Base-by-base conservation (phyloP, 2,888 invertebrate genomes). In the Pegoplata infirma region DNA sequence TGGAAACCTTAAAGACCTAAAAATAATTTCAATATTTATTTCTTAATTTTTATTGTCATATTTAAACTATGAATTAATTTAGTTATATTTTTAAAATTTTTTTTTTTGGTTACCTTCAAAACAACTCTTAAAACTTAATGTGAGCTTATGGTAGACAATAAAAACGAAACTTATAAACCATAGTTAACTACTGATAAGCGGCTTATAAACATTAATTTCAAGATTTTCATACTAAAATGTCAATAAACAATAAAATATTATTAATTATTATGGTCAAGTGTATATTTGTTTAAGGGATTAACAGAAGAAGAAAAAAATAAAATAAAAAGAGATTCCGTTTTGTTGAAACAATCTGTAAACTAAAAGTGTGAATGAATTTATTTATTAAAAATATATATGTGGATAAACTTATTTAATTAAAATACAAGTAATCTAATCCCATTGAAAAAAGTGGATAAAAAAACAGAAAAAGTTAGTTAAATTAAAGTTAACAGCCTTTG, bases 121-220 rank as follows among this genome's bases (percentile, higher is more conserved):
- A 12, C 12, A 5, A 25, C 3, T 40, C 36, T 1, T 40, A 40
- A 40, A 40, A 40, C 36, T 40, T 40, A 40, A n/a, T n/a, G 36
- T 12, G 4, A 36, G 1, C 3, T 36, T 4, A 12, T 36, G 1
- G 3, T 10, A 10, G 36, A 36, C 36, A 36, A 36, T 36, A 36
- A 36, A 36, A 36, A 12, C 1, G 1, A 36, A 12, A 3, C 10
- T 10, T 12, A 36, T 36, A 36, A 40, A 40, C n/a, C 1, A n/a
- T 40, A n/a, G 51, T 69, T 58, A 51, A 64, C 32, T 61, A 49
- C 32, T 16, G 2, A 7, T 74, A 78, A 78, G 78, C 69, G n/a
- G 74, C 61, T 78, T 78, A 74, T 21, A 10, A 19, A 47, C 55
- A 78, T 74, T 59, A 71, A 74, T 78, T 69, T 46, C 2, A 6